These are phyloP conservation scores for Ichneumon xanthorius DNA, from an alignment of 2,888 invertebrate species.

Conservation along the genomic window DNA sequence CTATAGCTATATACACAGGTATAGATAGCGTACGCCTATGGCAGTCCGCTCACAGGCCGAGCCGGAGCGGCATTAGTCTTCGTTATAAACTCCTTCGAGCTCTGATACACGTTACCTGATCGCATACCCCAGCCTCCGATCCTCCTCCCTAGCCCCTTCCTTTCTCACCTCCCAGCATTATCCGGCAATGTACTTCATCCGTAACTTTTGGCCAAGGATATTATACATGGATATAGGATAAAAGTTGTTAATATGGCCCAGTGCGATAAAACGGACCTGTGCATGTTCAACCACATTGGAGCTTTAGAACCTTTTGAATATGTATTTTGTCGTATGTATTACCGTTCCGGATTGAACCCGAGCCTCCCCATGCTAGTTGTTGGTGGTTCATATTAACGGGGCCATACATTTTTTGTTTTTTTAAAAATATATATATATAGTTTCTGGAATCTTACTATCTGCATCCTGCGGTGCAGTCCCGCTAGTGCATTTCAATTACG, in stretches of 20 bases:
- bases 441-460: not conserved
- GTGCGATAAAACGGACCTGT: too few species aligned
- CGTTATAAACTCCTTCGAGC: slow-evolving; percentile 70
- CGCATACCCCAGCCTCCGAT: slow-evolving; percentile 48
- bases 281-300: not conserved
- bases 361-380: too few species aligned
- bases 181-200: slow-evolving; percentile 37
- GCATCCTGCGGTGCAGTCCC: not conserved
- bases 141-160: not conserved
- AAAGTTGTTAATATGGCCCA: not conserved
- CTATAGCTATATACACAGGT: slow-evolving; percentile 14
- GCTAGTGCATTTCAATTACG: not conserved
- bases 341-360: too few species aligned
- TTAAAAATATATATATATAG: not conserved
- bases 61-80: slow-evolving; percentile 69
- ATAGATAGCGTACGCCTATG: slow-evolving; percentile 26
- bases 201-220: slow-evolving; percentile 49
- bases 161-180: slow-evolving; percentile 22
- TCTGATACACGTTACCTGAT: slow-evolving; percentile 66
- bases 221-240: not conserved
- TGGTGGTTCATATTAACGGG: not conserved
- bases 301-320: not conserved
- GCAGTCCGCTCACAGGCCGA: slow-evolving; percentile 42
- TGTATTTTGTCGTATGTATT: not conserved
- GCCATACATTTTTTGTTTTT: too few species aligned